Conservation (phyloP, 2,113 vertebrate species). For the Sus scrofa region DNA sequence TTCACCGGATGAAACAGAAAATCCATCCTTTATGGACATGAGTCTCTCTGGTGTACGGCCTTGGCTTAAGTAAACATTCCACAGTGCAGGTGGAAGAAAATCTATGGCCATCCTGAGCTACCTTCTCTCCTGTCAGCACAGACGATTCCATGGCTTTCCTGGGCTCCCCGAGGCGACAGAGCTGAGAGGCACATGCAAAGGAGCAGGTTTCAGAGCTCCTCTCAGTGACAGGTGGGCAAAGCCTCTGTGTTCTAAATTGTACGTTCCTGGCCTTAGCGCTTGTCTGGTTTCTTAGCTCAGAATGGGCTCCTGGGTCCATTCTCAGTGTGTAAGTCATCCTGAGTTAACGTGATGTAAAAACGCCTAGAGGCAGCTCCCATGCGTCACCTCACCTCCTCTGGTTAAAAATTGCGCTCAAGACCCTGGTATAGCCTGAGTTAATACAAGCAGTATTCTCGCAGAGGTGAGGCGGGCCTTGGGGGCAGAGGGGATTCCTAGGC, state of each 20-base stretch:
- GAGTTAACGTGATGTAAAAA: background rate
- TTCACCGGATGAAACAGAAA: slow-evolving; percentile 60
- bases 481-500: accelerated
- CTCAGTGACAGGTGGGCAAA: background rate
- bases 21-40: slow-evolving; percentile 47
- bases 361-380: background rate
- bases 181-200: background rate
- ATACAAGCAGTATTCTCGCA: too few species aligned
- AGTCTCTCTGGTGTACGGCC: background rate
- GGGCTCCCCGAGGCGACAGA: background rate
- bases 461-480: background rate
- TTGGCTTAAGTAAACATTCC: slow-evolving; percentile 23
- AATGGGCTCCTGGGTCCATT: background rate
- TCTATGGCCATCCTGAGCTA: background rate
- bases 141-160: accelerated
- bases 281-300: background rate
- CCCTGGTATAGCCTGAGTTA: background rate
- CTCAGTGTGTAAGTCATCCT: background rate
- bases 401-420: background rate
- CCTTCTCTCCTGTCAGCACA: background rate
- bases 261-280: background rate
- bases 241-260: background rate
- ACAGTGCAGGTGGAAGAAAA: slow-evolving; percentile 21
- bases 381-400: background rate
- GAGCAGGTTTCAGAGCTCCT: background rate